Conservation (phyloP, 1,140 invertebrate species). For the Drosophila sp. region DNA sequence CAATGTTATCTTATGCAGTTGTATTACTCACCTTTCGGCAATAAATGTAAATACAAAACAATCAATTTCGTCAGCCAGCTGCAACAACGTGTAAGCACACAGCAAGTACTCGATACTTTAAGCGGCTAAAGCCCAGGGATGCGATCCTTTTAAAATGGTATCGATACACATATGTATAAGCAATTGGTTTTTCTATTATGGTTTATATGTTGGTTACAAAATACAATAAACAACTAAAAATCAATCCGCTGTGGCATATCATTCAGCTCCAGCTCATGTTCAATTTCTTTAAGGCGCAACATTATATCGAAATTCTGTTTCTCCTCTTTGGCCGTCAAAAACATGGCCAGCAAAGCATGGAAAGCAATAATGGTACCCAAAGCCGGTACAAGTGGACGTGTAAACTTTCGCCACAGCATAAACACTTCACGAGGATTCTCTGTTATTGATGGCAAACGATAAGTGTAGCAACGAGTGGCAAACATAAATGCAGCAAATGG, state of each 20-base stretch:
- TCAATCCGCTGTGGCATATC: conserved; percentile 45
- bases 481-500: conserved; percentile 83
- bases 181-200: no score
- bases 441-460: conserved; percentile 83
- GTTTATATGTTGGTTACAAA: no score
- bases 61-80: conserved; percentile 72
- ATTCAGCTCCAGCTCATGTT: conserved; percentile 57
- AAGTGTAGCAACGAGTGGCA: conserved; percentile 83
- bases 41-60: conserved; percentile 61
- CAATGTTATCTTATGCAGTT: conserved; percentile 15
- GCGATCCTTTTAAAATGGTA: not conserved
- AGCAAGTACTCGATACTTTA: conserved; percentile 9
- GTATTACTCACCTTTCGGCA: conserved; percentile 66
- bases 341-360: conserved; percentile 81
- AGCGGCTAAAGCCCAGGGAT: conserved; percentile 19
- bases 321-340: conserved; percentile 83
- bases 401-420: conserved; percentile 76
- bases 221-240: conserved; percentile 36
- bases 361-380: conserved; percentile 76
- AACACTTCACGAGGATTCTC: conserved; percentile 82
- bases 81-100: conserved; percentile 62
- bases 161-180: not conserved
- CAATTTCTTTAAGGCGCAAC: conserved; percentile 69
- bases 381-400: conserved; percentile 78
- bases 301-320: conserved; percentile 76